These are phyloP conservation scores for Phengaris alcon DNA, from an alignment of 2,888 invertebrate species.

Conservation along the genomic window DNA sequence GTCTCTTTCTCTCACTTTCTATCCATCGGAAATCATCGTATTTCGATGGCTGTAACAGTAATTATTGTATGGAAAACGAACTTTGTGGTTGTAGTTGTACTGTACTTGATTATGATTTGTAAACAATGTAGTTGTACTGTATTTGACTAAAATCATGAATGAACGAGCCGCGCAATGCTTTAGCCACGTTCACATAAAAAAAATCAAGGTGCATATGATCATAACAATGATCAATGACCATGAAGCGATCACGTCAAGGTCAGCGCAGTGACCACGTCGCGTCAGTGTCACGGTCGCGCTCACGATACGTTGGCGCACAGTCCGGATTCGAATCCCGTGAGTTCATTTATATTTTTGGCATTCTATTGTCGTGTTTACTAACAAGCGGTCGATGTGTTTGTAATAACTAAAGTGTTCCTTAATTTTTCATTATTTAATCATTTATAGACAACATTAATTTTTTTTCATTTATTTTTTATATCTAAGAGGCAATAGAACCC, in stretches of 20 bases:
- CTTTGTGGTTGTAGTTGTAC: neutral
- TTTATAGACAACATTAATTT: no score
- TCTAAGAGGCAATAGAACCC: no score
- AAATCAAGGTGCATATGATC: constrained; percentile 14
- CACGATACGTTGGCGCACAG: constrained; percentile 42
- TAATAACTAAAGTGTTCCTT: no score
- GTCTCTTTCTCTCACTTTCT: no score
- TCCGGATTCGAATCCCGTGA: constrained; percentile 39
- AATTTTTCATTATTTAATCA: no score
- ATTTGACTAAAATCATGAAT: neutral
- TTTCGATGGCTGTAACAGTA: no score
- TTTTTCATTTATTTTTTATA: no score
- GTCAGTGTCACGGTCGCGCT: constrained; percentile 60
- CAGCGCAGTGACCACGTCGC: constrained; percentile 41
- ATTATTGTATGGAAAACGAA: no score
- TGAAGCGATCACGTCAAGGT: constrained; percentile 35
- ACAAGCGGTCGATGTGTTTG: neutral
- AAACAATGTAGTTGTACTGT: neutral
- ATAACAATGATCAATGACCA: constrained; percentile 29
- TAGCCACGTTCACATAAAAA: constrained; percentile 9
- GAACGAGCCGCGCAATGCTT: neutral
- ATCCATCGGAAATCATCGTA: no score
- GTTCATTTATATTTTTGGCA: constrained; percentile 28
- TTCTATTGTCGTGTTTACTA: constrained; percentile 7
- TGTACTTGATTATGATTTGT: no score